Evolutionary conservation across 1,140 invertebrate species (phyloP), one percentile per base, ranked within the genome.

Genomic region (Drosophila quadrilineata): DNA sequence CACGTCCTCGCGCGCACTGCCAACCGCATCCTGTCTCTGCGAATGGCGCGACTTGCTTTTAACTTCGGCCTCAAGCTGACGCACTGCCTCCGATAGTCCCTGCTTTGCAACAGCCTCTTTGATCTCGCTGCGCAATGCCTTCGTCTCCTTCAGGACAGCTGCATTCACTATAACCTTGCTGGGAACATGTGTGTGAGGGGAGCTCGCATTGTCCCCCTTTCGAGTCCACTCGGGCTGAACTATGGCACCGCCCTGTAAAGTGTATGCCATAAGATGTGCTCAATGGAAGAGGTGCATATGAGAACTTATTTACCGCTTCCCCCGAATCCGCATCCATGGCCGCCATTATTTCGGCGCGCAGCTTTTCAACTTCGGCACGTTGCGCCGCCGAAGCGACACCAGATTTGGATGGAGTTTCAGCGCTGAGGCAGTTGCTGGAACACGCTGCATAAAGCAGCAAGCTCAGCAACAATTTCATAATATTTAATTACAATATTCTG

Each of bases 141-240:
- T 17, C 0, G 74, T 63, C 9, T 68, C 67, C 6, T 17, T 24
- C 0, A 88, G 26, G 2, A 52, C 21, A 4, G 60, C 3, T 1
- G 60, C 1, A 17, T 69, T 68, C 0, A 88, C 70, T 1, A 74
- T 29, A 3, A 88, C 86, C 29, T 73, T 72, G 40, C 26, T 31
- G 24, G 28, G 12, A 6, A n/a, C n/a, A n/a, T n/a, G n/a, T n/a
- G n/a, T n/a, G n/a, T n/a, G n/a, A n/a, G 35, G 60, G 16, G 16
- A 2, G 3, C 12, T 4, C 16, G 31, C 19, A 14, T 10, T 1
- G 1, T 48, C 28, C 1, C 4, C 10, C 6, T 58, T 29, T 17
- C 56, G 52, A 0, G 82, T 84, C 87, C 87, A 88, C 0, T 1
- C 14, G 0, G 87, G 87, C 5, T 88, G 87, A 33, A 80, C 79